phyloP scores from a whole-genome alignment of 2,797 vertebrate genomes.

The Alcedo quadribrachys region DNA sequence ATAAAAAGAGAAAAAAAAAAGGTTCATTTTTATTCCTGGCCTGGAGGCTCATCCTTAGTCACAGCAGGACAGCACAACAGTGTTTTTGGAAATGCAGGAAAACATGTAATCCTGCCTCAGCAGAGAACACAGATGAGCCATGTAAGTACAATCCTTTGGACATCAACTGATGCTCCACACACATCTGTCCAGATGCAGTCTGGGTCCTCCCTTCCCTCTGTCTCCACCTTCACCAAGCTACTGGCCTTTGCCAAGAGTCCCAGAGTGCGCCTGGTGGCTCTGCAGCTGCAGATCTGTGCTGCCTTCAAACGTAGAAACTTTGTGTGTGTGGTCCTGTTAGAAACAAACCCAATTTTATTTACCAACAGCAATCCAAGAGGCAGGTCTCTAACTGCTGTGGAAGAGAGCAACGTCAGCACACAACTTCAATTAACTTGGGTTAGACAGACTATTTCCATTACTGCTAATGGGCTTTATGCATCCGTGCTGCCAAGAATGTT shows the following conservation, averaged over 20 bases:
- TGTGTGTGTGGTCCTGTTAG: not conserved
- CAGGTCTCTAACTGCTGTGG: not conserved
- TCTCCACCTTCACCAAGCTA: not conserved
- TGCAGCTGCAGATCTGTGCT: not conserved
- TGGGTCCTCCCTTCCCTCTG: not conserved
- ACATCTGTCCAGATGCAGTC: not conserved
- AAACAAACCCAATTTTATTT: not conserved
- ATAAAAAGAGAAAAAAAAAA: not conserved
- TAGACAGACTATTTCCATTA: conserved; percentile 10
- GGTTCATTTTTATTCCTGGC: not conserved
- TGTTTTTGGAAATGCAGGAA: not conserved
- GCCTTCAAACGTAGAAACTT: no score
- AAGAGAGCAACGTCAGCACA: conserved; percentile 9
- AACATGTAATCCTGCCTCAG: not conserved
- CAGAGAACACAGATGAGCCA: not conserved
- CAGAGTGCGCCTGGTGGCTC: not conserved
- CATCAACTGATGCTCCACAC: not conserved
- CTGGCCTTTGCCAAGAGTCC: not conserved
- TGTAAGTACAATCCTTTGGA: not conserved
- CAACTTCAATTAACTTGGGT: conserved; percentile 16
- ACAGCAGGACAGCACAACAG: not conserved
- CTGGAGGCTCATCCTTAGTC: not conserved
- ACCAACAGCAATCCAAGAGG: not conserved
- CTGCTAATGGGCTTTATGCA: conserved; percentile 3
- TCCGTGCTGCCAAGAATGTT: not conserved